Conservation (phyloP, 1,140 invertebrate species). For the Cryptotermes secundus region DNA sequence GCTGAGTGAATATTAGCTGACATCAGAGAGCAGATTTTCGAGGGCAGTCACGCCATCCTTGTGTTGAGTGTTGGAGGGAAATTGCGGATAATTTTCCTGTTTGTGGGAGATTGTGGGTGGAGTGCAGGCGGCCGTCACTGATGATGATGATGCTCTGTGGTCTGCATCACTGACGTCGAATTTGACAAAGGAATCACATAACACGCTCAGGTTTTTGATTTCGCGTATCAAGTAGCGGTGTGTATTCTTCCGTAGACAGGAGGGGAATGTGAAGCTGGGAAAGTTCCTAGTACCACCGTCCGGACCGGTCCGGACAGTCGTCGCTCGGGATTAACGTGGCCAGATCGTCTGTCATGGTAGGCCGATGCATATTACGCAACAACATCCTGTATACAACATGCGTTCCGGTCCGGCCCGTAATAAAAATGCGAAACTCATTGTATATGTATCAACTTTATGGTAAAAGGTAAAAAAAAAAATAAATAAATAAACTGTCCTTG, state of each 20-base stretch:
- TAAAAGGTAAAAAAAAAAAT: too few relatives aligned
- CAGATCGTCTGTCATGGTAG: background rate
- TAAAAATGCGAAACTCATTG: background rate
- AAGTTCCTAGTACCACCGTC: background rate
- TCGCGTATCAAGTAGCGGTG: background rate
- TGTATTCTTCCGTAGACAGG: background rate
- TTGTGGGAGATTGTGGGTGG: too few relatives aligned
- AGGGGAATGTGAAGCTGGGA: too few relatives aligned
- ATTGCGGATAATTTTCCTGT: too few relatives aligned
- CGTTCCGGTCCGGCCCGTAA: background rate
- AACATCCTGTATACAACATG: background rate
- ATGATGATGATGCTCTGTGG: constrained; percentile 11
- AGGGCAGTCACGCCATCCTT: too few relatives aligned
- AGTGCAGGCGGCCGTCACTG: background rate
- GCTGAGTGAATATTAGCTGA: too few relatives aligned
- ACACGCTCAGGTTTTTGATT: background rate
- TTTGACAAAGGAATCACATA: background rate
- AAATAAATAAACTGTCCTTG: too few relatives aligned
- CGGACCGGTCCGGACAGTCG: too few relatives aligned
- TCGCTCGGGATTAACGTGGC: too few relatives aligned
- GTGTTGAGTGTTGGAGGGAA: too few relatives aligned
- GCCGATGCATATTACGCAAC: background rate
- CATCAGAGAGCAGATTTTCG: too few relatives aligned
- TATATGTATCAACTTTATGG: too few relatives aligned
- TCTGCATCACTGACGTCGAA: background rate